A percentile compares a stretch with the other conserved stretches of the same genome.
These are phyloP conservation scores for Dorcus hopei DNA, from an alignment of 2,888 invertebrate species.

Conservation along the genomic window DNA sequence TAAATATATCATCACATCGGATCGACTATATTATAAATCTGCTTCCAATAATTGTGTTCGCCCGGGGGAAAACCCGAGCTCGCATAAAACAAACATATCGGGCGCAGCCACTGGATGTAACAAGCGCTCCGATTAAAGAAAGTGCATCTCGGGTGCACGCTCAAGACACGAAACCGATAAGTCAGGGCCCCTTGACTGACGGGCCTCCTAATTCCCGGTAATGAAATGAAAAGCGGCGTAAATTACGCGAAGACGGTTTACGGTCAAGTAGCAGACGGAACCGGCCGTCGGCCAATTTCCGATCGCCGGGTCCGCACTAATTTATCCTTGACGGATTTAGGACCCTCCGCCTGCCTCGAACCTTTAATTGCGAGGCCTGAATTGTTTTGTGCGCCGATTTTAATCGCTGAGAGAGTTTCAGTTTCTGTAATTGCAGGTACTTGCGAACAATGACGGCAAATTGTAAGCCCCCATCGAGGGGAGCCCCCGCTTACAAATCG, in stretches of 20 bases:
- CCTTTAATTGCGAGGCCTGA: not conserved
- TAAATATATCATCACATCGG: too few species aligned
- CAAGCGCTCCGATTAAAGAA: constrained; percentile 13
- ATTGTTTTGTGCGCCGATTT: too few species aligned
- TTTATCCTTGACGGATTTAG: constrained; percentile 12
- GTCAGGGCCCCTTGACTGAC: constrained; percentile 30
- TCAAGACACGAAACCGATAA: constrained; percentile 15
- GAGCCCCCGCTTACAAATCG: too few species aligned
- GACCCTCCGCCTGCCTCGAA: constrained; percentile 4
- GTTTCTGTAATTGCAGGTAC: too few species aligned
- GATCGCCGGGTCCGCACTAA: constrained; percentile 11
- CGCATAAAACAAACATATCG: constrained; percentile 9
- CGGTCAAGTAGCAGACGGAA: constrained; percentile 39
- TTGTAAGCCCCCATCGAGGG: too few species aligned
- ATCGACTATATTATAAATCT: constrained; percentile 5
- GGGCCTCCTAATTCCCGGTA: constrained; percentile 34
- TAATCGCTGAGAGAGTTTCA: too few species aligned
- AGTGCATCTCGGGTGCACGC: constrained; percentile 9
- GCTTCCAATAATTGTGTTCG: constrained; percentile 10
- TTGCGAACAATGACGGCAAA: too few species aligned
- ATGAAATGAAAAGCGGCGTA: constrained; percentile 39
- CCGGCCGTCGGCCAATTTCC: constrained; percentile 22
- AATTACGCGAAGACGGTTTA: constrained; percentile 32
- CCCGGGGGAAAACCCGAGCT: constrained; percentile 6
- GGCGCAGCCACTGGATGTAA: constrained; percentile 12